phyloP scores from a whole-genome alignment of 2,797 vertebrate species.

The Danio choprae region DNA sequence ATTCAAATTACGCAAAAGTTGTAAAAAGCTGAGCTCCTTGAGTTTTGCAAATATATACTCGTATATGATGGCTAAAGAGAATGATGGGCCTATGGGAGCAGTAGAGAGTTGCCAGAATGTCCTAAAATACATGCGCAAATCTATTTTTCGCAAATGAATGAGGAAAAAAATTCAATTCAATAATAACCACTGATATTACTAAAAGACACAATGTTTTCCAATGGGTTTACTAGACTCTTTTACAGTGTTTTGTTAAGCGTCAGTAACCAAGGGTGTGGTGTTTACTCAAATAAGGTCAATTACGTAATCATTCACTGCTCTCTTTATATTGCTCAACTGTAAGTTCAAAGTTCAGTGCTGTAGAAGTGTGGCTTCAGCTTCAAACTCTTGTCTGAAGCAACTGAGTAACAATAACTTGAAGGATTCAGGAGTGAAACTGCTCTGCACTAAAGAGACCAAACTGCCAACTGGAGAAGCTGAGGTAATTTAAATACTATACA shows the following conservation, averaged over 20 bases:
- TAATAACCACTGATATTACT: neutral
- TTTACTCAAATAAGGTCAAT: neutral
- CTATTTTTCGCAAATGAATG: too few species aligned
- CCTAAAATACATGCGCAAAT: neutral
- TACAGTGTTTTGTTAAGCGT: neutral
- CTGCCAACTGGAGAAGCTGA: neutral
- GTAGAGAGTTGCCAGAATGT: neutral
- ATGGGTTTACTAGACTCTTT: neutral
- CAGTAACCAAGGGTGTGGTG: neutral
- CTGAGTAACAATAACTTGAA: neutral
- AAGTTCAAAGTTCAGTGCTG: neutral
- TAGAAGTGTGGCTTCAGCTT: neutral
- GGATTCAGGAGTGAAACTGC: slow-evolving; percentile 22
- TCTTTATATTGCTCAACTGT: neutral
- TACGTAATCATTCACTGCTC: neutral
- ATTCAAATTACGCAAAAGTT: neutral
- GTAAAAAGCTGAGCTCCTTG: neutral
- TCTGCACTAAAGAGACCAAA: neutral
- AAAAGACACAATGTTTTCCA: neutral
- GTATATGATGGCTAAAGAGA: neutral
- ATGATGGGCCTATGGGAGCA: neutral
- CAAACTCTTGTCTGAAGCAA: neutral
- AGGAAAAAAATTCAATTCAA: neutral
- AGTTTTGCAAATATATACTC: neutral
- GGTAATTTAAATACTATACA: neutral